A percentile compares a stretch with the other conserved stretches of the same genome.
phyloP scores from a whole-genome alignment of 2,113 vertebrate genomes.

The Ranitomeya imitator region DNA sequence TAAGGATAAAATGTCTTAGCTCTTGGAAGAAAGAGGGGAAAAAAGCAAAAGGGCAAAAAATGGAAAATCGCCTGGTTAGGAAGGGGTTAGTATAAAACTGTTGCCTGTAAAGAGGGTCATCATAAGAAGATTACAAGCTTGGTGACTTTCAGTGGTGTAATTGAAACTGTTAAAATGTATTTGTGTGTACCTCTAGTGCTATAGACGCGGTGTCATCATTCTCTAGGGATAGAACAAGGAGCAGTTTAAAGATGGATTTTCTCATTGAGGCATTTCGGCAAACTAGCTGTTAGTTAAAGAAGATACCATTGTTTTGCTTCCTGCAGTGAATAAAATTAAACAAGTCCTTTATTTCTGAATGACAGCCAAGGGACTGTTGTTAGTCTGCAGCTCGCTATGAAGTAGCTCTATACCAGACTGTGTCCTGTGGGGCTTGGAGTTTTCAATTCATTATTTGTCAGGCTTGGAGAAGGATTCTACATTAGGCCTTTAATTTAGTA shows the following conservation, averaged over 20 bases:
- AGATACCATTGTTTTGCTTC: slow-evolving; percentile 66
- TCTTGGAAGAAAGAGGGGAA: too few species aligned
- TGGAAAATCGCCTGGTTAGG: too few species aligned
- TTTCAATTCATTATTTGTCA: slow-evolving; percentile 90
- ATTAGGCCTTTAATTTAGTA: slow-evolving; percentile 92
- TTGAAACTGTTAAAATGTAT: neutral
- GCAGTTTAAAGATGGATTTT: slow-evolving; percentile 32
- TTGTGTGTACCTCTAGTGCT: neutral
- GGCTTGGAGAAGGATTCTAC: slow-evolving; percentile 81
- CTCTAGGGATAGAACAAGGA: slow-evolving; percentile 18
- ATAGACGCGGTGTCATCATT: fast-evolving
- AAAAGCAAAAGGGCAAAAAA: too few species aligned
- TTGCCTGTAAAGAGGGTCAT: neutral
- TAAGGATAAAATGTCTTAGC: too few species aligned
- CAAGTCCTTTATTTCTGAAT: slow-evolving; percentile 71
- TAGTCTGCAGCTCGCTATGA: slow-evolving; percentile 73
- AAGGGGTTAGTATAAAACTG: neutral
- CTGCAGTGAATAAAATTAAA: slow-evolving; percentile 70
- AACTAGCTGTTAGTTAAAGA: slow-evolving; percentile 60
- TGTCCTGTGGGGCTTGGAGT: slow-evolving; percentile 78
- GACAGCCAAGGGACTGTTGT: slow-evolving; percentile 73
- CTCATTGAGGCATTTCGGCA: slow-evolving; percentile 52
- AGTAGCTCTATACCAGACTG: slow-evolving; percentile 76
- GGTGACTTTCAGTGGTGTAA: neutral
- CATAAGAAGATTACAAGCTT: fast-evolving